Base-by-base conservation (phyloP, 2,888 invertebrate species). In the Argyresthia albistria region DNA sequence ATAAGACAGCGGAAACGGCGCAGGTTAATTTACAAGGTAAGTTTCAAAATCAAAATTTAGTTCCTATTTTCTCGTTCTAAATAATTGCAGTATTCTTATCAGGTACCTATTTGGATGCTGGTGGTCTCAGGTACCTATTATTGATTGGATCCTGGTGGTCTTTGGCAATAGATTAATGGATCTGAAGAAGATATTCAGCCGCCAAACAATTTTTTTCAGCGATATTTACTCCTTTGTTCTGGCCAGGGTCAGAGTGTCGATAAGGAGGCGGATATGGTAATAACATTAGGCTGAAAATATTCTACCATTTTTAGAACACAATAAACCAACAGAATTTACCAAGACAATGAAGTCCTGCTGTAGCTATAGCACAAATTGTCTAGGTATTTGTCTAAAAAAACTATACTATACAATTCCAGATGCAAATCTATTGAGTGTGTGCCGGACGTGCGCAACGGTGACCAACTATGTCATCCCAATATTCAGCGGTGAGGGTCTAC, bases 401-500 rank as follows among this genome's bases (percentile, higher is more conserved):
- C 25, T 25, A 6, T 25, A 25, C 6, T 25, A 25, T 25, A 25
- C 25, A 25, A 25, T 46, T 46, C 12, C 35, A 55, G 9, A 37
- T 55, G 39, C 53, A 39, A 67, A 74, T 51, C 69, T 75, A 51
- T 60, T 69, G 0, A 71, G 68, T 48, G 66, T 89, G 15, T 91
- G 91, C 61, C 80, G 91, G 52, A 72, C 88, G 43, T 91, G 91
- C 64, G 91, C 90, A 15, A 82, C 80, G 46, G 59, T 75, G 35
- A 87, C 81, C 25, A 82, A 89, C 54, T 76, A 82, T 55, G 70
- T 90, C 16, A 87, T 92, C 53, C 90, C 91, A 8, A 91, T 93
- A 62, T 92, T 90, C 62, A 79, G 86, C 12, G 90, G 87, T 0
- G 91, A 92, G 64, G 92, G 92, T 1, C 60, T 87, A 9, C 87